Base-by-base conservation (phyloP, 2,888 invertebrate species). In the Plagodis dolabraria region DNA sequence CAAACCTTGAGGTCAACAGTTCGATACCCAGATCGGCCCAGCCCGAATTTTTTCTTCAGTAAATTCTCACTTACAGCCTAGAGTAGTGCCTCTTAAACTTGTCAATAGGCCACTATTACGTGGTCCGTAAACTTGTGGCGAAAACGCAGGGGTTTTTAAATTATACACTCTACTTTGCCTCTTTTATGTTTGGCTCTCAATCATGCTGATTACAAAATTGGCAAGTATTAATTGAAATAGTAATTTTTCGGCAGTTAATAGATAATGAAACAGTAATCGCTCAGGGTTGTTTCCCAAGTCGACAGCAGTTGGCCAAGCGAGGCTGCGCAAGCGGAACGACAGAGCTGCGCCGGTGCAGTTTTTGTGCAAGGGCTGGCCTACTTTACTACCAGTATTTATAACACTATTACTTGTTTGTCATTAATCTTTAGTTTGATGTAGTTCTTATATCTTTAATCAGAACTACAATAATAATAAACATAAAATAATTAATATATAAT, bases 301-400 rank as follows among this genome's bases (percentile, higher is more conserved):
- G 54, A 75, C 71, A 66, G 74, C 57, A n/a, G 68, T 80, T 82
- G 55, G 76, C 72, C 69, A 80, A 82, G 40, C 8, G 10, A 2
- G 65, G 57, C 58, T 80, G 78, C 67, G 65, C 73, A 67, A 71
- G 70, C 71, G 59, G 48, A 52, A 35, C 50, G 58, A 22, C 44
- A 40, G 61, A 48, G 46, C 53, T 38, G 53, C 42, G 57, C 58
- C 48, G 7, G 71, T 67, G 65, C 69, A 70, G 62, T 75, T 75
- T 77, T 80, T 79, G 71, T 82, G 80, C 78, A 80, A 82, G 82
- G 82, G 80, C 72, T 76, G 77, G 70, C 80, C 83, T 72, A 76
- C 65, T 75, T 79, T 67, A 64, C 69, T 63, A 46, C 7, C 12
- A 12, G 7, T 38, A 8, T 38, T 7, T 38, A 8, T 38, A 9